phyloP scores from a whole-genome alignment of 2,797 vertebrate species.

The Perodicticus potto region DNA sequence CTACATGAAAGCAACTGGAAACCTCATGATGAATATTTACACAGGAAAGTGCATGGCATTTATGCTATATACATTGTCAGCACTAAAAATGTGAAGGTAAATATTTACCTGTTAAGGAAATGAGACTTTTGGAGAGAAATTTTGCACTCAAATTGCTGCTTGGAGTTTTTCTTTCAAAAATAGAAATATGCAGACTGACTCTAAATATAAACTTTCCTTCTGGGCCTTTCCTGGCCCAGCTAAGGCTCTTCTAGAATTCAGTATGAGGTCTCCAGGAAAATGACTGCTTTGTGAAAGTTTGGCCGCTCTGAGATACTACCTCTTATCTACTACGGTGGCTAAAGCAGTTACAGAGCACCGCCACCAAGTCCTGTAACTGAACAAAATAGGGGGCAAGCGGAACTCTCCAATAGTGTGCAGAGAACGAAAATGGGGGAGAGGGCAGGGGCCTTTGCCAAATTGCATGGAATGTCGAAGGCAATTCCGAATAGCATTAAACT shows the following conservation, averaged over 20 bases:
- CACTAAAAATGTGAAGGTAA: constrained; percentile 80
- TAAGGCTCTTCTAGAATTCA: constrained; percentile 18
- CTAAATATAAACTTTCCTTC: constrained; percentile 57
- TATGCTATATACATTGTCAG: constrained; percentile 69
- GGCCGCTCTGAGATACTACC: background rate
- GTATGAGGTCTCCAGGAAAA: constrained; percentile 1
- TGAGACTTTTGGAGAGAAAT: constrained; percentile 73
- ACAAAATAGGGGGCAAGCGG: background rate
- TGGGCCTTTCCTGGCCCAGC: constrained; percentile 1
- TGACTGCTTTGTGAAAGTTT: constrained; percentile 23
- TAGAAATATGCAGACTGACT: constrained; percentile 52
- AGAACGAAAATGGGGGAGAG: background rate
- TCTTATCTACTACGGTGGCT: background rate
- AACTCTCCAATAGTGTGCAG: background rate
- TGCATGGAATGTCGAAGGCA: background rate
- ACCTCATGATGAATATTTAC: constrained; percentile 76
- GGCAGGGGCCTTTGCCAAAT: background rate
- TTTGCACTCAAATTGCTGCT: constrained; percentile 65
- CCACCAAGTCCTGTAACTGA: background rate
- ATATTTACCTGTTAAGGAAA: constrained; percentile 79
- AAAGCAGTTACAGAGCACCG: background rate
- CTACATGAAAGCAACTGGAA: constrained; percentile 61
- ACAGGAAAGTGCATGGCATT: constrained; percentile 46
- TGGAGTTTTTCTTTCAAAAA: constrained; percentile 58
- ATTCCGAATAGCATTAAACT: background rate